Conservation (phyloP, 2,797 vertebrate species). For the Paramormyrops hopkinsi region DNA sequence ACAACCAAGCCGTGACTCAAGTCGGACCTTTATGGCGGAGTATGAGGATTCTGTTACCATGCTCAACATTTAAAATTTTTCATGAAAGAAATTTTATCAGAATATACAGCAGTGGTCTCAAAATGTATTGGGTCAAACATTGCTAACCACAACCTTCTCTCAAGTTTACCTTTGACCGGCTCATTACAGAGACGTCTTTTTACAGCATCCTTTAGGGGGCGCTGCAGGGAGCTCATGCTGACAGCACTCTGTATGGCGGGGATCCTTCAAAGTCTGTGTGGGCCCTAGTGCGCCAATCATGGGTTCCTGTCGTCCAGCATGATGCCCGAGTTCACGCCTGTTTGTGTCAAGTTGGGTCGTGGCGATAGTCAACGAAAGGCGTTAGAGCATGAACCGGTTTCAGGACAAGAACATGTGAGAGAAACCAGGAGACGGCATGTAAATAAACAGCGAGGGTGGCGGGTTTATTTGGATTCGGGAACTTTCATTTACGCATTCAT, state of each 20-base stretch:
- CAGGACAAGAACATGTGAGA: background rate
- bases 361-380: background rate
- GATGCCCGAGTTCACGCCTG: background rate
- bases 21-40: background rate
- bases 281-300: background rate
- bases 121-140: background rate
- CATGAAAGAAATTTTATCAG: background rate
- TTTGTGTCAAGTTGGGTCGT: background rate
- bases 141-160: background rate
- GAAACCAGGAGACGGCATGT: background rate
- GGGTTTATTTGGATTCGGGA: conserved; percentile 2
- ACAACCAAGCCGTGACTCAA: background rate
- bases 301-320: background rate
- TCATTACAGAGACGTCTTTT: background rate
- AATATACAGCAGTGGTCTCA: background rate
- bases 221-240: background rate
- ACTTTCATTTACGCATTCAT: background rate
- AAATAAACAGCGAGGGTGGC: background rate
- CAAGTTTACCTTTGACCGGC: background rate
- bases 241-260: background rate
- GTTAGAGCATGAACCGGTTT: background rate
- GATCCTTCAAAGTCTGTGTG: background rate
- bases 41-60: background rate
- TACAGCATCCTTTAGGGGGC: background rate
- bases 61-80: background rate